Evolutionary conservation across 2,113 vertebrate genomes (phyloP), one percentile per base, ranked within the genome.

Genomic region (Passer montanus): DNA sequence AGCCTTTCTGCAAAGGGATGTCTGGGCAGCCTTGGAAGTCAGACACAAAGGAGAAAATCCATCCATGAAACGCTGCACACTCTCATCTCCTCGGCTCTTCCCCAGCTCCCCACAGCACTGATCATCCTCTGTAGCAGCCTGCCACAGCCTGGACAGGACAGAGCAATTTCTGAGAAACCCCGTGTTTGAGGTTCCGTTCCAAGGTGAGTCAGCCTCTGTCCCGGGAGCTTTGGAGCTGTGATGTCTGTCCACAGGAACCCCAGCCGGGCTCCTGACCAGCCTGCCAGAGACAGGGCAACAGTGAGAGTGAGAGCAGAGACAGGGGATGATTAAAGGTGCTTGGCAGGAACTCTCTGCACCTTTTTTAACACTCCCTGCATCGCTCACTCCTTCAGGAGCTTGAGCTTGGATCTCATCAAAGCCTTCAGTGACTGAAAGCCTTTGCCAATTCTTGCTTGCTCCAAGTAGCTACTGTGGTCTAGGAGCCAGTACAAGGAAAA

Each of bases 301-400:
- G 68, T 56, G 68, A 49, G 46, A 56, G 82, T 19, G 66, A 64
- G 87, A 77, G 41, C 74, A 90, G n/a, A 82, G 56, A 70, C 37
- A 55, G 0, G n/a, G 31, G 31, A 84, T 60, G 82, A 95, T 91
- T 87, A 94, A 95, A 90, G 75, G 90, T 85, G 82, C 58, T 88
- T 66, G 84, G 39, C 93, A 95, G 78, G 62, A 93, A 33, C 11
- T 93, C 91, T 84, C 68, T 77, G 67, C 89, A 91, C 91, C 82
- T 91, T 80, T 80, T 87, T 41, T 41, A 93, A 77, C 75, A 63
- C 59, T 95, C 86, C 39, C 44, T 74, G 93, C 85, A 83, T 83
- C 84, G 44, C 50, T 82, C 77, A 20, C 24, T 26, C 84, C 59
- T 84, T 89, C 77, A 76, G 72, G 24, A 92, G 50, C 8, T 44